Conservation (phyloP, 1,140 invertebrate species). For the Euura lappo region DNA sequence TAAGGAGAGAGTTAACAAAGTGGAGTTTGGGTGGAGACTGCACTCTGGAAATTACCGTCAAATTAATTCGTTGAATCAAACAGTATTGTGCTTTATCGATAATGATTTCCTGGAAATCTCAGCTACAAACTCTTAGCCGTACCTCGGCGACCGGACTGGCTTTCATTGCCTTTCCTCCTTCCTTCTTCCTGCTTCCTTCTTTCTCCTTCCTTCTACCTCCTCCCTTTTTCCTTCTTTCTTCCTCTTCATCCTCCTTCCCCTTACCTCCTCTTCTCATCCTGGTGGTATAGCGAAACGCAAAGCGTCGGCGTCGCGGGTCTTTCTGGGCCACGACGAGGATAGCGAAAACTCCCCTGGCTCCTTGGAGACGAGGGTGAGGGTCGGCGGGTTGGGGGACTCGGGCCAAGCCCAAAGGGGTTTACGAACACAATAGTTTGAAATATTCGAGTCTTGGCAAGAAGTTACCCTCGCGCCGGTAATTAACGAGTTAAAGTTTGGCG, state of each 20-base stretch:
- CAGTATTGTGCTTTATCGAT: conserved; percentile 39
- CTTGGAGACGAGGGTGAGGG: not conserved
- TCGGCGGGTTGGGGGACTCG: not conserved
- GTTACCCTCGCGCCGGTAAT: conserved; percentile 61
- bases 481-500: conserved; percentile 64
- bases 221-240: conserved; percentile 9
- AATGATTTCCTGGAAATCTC: conserved; percentile 33
- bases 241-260: conserved; percentile 1
- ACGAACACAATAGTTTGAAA: conserved; percentile 63
- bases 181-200: conserved; percentile 19
- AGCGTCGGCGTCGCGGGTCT: not conserved
- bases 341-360: not conserved
- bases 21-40: not conserved
- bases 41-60: not conserved
- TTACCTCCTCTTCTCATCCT: not conserved
- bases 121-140: conserved; percentile 27
- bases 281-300: not conserved
- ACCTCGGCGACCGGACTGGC: not conserved
- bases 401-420: conserved; percentile 54
- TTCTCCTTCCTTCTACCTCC: not conserved
- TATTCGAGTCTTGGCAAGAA: conserved; percentile 62
- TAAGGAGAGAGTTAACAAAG: not conserved
- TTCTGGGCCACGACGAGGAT: not conserved
- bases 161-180: conserved; percentile 19
- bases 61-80: conserved; percentile 39